Percentiles rank a stretch among this genome's conserved stretches.
phyloP scores from a whole-genome alignment of 2,797 vertebrate species.

The Myotis vivesi region DNA sequence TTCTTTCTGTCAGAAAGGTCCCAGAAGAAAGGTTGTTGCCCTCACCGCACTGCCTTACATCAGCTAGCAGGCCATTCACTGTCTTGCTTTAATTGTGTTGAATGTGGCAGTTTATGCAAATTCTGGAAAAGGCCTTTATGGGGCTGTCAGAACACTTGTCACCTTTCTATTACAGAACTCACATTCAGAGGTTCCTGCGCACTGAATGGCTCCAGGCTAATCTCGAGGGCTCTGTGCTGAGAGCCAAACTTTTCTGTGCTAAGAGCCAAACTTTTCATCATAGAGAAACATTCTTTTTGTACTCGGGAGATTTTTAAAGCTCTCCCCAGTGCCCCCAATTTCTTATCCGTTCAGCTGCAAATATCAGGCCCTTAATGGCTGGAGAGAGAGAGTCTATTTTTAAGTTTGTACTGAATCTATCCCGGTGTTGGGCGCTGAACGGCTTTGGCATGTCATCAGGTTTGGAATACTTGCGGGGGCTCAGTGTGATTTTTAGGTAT shows the following conservation, averaged over 20 bases:
- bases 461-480: not conserved
- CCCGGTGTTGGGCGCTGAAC: not conserved
- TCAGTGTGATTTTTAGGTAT: conserved; percentile 61
- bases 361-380: conserved; percentile 45
- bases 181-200: not conserved
- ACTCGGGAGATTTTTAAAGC: conserved; percentile 28
- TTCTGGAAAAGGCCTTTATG: not conserved
- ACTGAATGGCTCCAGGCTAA: conserved; percentile 12
- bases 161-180: not conserved
- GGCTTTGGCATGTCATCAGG: conserved; percentile 29
- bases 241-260: conserved; percentile 31
- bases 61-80: not conserved
- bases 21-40: not conserved
- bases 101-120: conserved; percentile 23
- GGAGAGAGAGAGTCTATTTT: conserved; percentile 53
- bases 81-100: conserved; percentile 29
- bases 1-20: conserved; percentile 6
- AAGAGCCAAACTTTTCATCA: conserved; percentile 49
- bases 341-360: conserved; percentile 55
- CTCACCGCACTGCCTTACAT: not conserved
- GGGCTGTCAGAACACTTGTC: not conserved
- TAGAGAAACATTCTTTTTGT: conserved; percentile 33
- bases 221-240: not conserved
- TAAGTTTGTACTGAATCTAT: conserved; percentile 54
- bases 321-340: conserved; percentile 40